phyloP scores from a whole-genome alignment of 2,888 invertebrate species.

The Lycocerus yunnanus region DNA sequence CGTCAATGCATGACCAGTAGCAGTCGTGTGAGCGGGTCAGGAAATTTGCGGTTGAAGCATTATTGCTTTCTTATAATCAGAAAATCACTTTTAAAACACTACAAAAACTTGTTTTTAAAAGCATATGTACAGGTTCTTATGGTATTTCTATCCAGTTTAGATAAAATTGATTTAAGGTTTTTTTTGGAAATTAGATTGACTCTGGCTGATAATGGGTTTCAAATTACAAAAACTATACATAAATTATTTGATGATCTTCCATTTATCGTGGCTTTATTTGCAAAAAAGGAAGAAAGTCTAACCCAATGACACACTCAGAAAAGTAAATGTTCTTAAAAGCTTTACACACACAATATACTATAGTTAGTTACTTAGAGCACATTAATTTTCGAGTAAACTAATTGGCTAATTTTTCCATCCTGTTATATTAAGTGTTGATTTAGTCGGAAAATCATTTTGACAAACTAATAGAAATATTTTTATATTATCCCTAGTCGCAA shows the following conservation, averaged over 20 bases:
- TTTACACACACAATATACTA: not conserved
- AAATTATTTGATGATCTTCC: not conserved
- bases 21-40: slow-evolving; percentile 34
- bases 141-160: not conserved
- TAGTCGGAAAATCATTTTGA: not conserved
- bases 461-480: not conserved
- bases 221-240: not conserved
- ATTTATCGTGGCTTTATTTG: not conserved
- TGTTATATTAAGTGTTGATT: not conserved
- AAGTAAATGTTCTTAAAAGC: not conserved
- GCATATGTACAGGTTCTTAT: not conserved
- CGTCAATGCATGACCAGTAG: slow-evolving; percentile 41
- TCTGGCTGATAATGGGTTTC: not conserved
- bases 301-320: not conserved
- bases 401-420: not conserved
- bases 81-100: slow-evolving; percentile 17
- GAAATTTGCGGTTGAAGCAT: slow-evolving; percentile 39
- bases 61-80: slow-evolving; percentile 35
- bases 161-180: not conserved
- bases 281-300: not conserved
- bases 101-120: not conserved
- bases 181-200: not conserved
- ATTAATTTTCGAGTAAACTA: not conserved
- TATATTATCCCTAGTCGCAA: too few relatives aligned
- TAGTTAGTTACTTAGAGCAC: not conserved